Percentiles rank a stretch among this genome's conserved stretches.
Evolutionary conservation across 2,797 vertebrate genomes (phyloP).

Genomic region (Leuciscus waleckii): DNA sequence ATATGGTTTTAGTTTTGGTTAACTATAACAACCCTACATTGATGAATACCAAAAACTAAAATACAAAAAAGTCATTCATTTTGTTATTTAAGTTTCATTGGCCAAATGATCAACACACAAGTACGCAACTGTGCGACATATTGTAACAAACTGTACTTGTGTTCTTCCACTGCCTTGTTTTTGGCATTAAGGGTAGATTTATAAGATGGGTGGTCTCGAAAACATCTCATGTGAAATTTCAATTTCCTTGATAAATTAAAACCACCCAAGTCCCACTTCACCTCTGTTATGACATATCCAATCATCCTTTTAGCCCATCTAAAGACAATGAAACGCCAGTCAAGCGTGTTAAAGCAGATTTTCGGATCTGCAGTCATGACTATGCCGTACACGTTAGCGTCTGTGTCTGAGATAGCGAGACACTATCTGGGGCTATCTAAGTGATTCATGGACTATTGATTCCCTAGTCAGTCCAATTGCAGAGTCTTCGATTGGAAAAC

Average conservation of each 20-base stretch:
- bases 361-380: conserved; percentile 20
- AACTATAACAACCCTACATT: not conserved
- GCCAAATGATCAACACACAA: not conserved
- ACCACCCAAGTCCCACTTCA: not conserved
- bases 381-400: not conserved
- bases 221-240: not conserved
- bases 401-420: conserved; percentile 22
- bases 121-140: not conserved
- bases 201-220: not conserved
- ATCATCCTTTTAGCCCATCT: conserved; percentile 21
- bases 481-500: conserved; percentile 28
- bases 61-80: not conserved
- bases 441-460: conserved; percentile 54
- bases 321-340: conserved; percentile 30
- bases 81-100: not conserved
- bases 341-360: not conserved
- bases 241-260: conserved; percentile 29
- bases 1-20: not conserved
- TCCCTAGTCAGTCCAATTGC: conserved; percentile 37
- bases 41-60: not conserved
- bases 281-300: conserved; percentile 15
- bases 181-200: not conserved
- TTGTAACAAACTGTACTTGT: not conserved
- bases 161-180: not conserved
- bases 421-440: conserved; percentile 39